Evolutionary conservation across 2,797 vertebrate genomes (phyloP), one percentile per base, ranked within the genome.

Genomic region (Poeciliopsis turneri): DNA sequence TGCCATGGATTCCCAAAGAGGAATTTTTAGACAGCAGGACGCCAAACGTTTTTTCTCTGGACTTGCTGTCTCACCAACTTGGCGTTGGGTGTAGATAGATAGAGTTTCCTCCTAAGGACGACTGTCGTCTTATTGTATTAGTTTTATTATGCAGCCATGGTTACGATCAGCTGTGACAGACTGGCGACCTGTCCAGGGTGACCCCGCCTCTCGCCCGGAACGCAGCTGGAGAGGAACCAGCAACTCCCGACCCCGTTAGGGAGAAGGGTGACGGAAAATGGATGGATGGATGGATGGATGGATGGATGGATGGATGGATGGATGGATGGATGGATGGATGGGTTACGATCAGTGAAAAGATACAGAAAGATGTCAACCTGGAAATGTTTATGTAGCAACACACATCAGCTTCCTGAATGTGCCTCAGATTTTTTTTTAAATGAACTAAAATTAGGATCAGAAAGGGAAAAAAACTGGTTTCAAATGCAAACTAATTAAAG

Each of bases 401-500:
- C 16, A 33, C 18, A 61, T 61, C 28, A 66, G 9, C 36, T 66
- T 66, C 33, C 33, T 66, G 39, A 25, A 43, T 25, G 36, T 13
- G 66, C 66, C 23, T 43, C 66, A 43, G 66, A n/a, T 68, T 25
- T 41, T 10, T 10, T 59, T 64, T 23, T 5, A 23, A 39, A 18
- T 10, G 4, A 39, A 66, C 36, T 39, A 66, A 39, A 41, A 41
- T 43, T 12, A 68, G 20, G 66, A 39, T 41, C 20, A 25, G 61
- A 25, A 68, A 66, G 5, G 3, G 39, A 8, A 41, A 23, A 23
- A 81, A 33, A 77, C 78, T 57, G 75, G 80, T 86, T 84, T 88
- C 73, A 81, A 78, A 59, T 75, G 86, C 85, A 85, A 91, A 83
- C 78, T 79, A 83, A 84, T 68, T 76, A 23, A 75, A 87, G 87